Evolutionary conservation across 23 tunicate genomes (phyloP).

Genomic region (Styela clava): DNA sequence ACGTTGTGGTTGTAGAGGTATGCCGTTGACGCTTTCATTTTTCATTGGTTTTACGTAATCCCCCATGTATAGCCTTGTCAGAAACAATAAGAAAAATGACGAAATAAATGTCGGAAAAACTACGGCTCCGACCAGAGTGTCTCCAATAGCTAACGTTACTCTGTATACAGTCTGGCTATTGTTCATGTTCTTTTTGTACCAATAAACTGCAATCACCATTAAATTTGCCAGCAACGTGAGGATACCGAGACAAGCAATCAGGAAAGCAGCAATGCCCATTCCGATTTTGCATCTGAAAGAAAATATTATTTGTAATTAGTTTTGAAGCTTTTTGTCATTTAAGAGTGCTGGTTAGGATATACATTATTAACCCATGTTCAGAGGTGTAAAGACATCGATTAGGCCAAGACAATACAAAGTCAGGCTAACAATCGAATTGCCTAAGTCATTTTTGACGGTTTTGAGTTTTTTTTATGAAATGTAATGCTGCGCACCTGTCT

Average conservation of each 20-base stretch:
- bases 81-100: slow-evolving; percentile 22
- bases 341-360: too few relatives aligned
- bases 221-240: slow-evolving; percentile 39
- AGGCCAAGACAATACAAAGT: too few relatives aligned
- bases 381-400: too few relatives aligned
- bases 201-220: slow-evolving; percentile 41
- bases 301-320: too few relatives aligned
- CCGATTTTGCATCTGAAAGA: slow-evolving; percentile 66
- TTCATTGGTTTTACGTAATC: background rate
- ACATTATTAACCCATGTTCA: too few relatives aligned
- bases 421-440: too few relatives aligned
- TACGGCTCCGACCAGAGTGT: slow-evolving; percentile 46
- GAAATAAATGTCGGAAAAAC: slow-evolving; percentile 64
- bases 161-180: slow-evolving; percentile 58
- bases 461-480: too few relatives aligned
- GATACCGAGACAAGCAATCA: slow-evolving; percentile 36
- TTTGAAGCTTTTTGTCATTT: too few relatives aligned
- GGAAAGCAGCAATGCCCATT: slow-evolving; percentile 23
- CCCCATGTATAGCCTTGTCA: slow-evolving; percentile 28
- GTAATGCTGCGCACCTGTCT: too few relatives aligned
- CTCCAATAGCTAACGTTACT: slow-evolving; percentile 56
- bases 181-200: slow-evolving; percentile 21
- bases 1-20: slow-evolving; percentile 7
- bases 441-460: too few relatives aligned
- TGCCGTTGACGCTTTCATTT: background rate